phyloP scores from a whole-genome alignment of 2,113 vertebrate genomes.

The Sylvietta virens region DNA sequence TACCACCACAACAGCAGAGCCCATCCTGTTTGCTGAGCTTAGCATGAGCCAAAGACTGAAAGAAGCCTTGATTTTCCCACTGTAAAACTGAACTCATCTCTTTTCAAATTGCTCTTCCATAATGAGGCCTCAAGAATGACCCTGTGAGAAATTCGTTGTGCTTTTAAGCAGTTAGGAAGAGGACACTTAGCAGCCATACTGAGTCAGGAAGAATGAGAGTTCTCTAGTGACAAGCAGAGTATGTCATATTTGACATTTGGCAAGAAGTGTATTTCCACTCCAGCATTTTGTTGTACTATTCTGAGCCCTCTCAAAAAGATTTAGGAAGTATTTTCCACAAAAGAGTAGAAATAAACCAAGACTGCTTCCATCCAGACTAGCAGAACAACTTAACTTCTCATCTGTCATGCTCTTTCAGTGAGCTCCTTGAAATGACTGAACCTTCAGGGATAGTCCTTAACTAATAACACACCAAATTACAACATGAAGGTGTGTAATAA shows the following conservation, averaged over 20 bases:
- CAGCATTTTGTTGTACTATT: background rate
- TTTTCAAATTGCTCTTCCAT: background rate
- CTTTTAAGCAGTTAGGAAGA: background rate
- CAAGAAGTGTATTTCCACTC: background rate
- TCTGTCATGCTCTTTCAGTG: background rate
- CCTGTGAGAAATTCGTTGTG: background rate
- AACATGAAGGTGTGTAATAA: background rate
- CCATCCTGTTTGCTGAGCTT: background rate
- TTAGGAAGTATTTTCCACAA: background rate
- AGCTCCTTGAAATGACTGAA: background rate
- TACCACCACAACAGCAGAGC: background rate
- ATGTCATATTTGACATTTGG: background rate
- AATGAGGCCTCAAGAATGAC: background rate
- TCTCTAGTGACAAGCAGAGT: background rate
- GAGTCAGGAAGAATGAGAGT: background rate
- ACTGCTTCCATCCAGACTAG: background rate
- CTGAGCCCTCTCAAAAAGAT: background rate
- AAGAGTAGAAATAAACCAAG: background rate
- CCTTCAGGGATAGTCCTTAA: background rate
- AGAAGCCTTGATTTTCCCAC: background rate
- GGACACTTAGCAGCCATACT: background rate
- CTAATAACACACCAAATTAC: background rate
- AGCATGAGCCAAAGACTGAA: background rate
- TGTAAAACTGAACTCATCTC: background rate
- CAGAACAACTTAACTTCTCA: background rate